phyloP scores from a whole-genome alignment of 2,888 invertebrate genomes.

The Didymodactylos carnosus region DNA sequence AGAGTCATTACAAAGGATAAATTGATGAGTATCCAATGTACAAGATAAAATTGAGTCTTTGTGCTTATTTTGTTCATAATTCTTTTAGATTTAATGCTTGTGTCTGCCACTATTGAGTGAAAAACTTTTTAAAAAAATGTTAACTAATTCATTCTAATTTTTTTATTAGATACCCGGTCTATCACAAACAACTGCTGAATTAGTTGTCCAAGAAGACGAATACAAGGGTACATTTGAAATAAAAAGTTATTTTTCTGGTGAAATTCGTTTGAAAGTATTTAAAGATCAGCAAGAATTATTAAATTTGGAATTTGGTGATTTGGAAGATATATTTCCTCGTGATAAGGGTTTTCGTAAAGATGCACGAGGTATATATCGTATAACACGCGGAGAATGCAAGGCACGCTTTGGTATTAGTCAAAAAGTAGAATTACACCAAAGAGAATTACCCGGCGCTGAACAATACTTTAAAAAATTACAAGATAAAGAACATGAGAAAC shows the following conservation, averaged over 20 bases:
- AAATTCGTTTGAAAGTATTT: slow-evolving; percentile 1
- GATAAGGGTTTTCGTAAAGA: slow-evolving; percentile 7
- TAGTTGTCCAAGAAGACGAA: slow-evolving; percentile 11
- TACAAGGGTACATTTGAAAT: slow-evolving; percentile 8
- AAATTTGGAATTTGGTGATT: slow-evolving; percentile 4
- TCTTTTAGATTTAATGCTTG: no score
- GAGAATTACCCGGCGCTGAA: neutral
- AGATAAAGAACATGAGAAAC: neutral
- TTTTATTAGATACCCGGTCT: slow-evolving; percentile 4
- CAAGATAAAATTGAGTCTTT: no score
- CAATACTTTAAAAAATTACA: neutral
- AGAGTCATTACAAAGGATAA: no score
- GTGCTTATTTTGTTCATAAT: no score
- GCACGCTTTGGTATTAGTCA: slow-evolving; percentile 12
- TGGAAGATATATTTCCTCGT: slow-evolving; percentile 3
- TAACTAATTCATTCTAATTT: neutral
- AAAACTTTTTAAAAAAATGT: no score
- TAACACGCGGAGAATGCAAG: slow-evolving; percentile 11
- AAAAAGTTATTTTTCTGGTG: slow-evolving; percentile 11
- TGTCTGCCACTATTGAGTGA: neutral
- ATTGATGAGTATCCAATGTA: no score
- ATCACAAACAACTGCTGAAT: slow-evolving; percentile 11
- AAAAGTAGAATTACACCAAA: slow-evolving; percentile 7
- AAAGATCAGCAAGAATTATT: slow-evolving; percentile 6
- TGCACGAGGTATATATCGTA: slow-evolving; percentile 3